Evolutionary conservation across 2,113 vertebrate species (phyloP), one percentile per base, ranked within the genome.

Genomic region (Serinus canaria): DNA sequence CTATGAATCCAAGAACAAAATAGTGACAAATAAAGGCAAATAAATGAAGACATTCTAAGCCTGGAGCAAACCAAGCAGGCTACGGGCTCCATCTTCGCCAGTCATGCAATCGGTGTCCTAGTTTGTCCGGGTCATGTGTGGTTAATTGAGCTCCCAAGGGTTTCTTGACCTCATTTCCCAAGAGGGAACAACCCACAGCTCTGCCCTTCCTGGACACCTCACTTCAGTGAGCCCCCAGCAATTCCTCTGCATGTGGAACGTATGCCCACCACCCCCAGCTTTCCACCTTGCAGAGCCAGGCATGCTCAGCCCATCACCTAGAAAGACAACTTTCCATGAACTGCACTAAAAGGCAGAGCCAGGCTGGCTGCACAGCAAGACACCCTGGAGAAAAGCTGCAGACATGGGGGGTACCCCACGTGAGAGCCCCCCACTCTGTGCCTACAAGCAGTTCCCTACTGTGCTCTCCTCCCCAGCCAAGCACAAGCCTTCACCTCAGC

Each of bases 111-210:
- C 2, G 1, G 21, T 78, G 91, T 58, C 86, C 77, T 66, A 59
- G n/a, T 86, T 92, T 3, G 3, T 66, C 79, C 73, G n/a, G 70
- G 82, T 91, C 72, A 80, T 41, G 46, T 52, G 20, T 66, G 89
- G 89, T 84, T 95, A 92, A 90, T 19, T 77, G 83, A 94, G 70
- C 68, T 94, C 92, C 76, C 62, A 59, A 74, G 72, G 87, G 74
- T 77, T 90, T 73, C 87, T 60, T 79, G 86, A 94, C 63, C 83
- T 93, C 21, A 17, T 96, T 94, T 95, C 81, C 78, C 5, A 9
- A 69, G 91, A 87, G 60, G n/a, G n/a, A n/a, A 59, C 35, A 59
- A 62, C 9, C 41, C 77, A 55, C 24, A 75, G 81, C 86, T 92
- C 86, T 83, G 76, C 72, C 72, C 44, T 70, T 84, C 90, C 78